A percentile compares a stretch with the other conserved stretches of the same genome.
Conservation (phyloP, 2,888 invertebrate species). For the Phortica magna region DNA sequence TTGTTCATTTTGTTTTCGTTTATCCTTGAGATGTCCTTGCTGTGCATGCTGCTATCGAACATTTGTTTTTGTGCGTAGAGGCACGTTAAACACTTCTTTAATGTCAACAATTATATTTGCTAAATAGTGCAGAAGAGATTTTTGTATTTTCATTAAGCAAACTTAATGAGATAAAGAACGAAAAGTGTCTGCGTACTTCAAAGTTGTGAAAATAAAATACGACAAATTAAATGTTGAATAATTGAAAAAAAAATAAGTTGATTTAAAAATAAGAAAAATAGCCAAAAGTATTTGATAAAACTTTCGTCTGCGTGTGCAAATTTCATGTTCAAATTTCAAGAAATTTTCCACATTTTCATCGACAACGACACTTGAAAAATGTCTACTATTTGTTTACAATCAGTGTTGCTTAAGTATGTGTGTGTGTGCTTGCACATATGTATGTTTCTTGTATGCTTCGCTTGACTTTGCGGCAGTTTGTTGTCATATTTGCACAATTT, state of each 20-base stretch:
- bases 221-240: neutral
- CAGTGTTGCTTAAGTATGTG: neutral
- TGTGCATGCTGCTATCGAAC: neutral
- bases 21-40: slow-evolving; percentile 21
- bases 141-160: slow-evolving; percentile 4
- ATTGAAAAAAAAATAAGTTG: neutral
- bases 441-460: neutral
- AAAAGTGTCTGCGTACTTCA: slow-evolving; percentile 2
- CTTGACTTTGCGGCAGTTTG: neutral
- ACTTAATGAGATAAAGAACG: neutral
- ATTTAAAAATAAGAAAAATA: neutral
- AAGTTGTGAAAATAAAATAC: neutral
- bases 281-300: neutral
- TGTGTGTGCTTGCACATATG: neutral
- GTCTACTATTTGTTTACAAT: neutral
- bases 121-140: slow-evolving; percentile 23
- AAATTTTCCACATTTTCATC: neutral
- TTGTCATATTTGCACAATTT: neutral
- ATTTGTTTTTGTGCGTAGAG: neutral
- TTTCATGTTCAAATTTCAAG: neutral
- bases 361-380: neutral
- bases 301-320: neutral
- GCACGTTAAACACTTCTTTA: neutral
- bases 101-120: slow-evolving; percentile 12
- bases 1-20: neutral